Evolutionary conservation across 2,888 invertebrate genomes (phyloP).

Genomic region (Notodonta dromedarius): DNA sequence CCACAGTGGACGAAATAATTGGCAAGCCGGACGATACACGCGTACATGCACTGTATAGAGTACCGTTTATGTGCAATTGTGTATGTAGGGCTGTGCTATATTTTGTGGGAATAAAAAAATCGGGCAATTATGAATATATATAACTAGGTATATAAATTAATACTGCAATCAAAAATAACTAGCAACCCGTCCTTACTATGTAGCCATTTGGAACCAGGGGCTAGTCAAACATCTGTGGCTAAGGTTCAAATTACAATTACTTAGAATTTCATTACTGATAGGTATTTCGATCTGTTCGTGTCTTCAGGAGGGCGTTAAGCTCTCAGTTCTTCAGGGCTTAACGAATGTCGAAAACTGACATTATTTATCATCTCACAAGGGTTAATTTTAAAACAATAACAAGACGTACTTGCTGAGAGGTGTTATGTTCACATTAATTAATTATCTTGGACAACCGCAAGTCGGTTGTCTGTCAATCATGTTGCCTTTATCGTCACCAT

Average conservation of each 20-base stretch:
- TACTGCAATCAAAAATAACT: too few species aligned
- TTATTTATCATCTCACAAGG: not conserved
- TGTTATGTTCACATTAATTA: too few species aligned
- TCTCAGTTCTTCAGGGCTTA: not conserved
- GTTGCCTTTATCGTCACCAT: too few species aligned
- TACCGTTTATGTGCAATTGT: conserved; percentile 14
- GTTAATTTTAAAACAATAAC: not conserved
- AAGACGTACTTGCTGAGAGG: not conserved
- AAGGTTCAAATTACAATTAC: too few species aligned
- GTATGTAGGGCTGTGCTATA: conserved; percentile 14
- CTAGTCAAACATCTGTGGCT: too few species aligned
- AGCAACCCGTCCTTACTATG: too few species aligned
- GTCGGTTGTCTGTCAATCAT: too few species aligned
- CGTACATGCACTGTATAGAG: conserved; percentile 4
- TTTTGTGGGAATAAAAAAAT: too few species aligned
- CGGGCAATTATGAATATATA: too few species aligned
- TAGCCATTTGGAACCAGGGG: too few species aligned
- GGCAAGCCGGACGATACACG: conserved; percentile 18
- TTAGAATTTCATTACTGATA: not conserved
- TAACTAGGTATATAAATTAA: too few species aligned
- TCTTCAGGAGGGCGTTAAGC: not conserved
- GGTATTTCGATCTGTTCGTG: not conserved
- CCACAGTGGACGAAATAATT: conserved; percentile 18
- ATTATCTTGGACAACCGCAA: too few species aligned
- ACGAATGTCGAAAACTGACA: not conserved